Conservation (phyloP, 2,797 vertebrate species). For the Octomys mimax region DNA sequence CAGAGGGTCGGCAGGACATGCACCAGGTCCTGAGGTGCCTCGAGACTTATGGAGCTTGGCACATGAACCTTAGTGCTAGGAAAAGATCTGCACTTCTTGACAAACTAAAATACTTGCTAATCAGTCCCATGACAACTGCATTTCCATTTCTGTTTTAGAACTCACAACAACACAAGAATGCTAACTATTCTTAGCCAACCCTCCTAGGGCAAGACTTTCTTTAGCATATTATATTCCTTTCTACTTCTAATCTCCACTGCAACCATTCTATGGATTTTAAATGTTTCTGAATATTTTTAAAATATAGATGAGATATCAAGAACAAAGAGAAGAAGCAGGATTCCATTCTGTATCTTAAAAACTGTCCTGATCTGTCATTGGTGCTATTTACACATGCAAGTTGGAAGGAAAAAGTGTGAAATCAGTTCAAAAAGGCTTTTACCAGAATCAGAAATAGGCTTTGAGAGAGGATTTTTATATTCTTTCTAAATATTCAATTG, state of each 20-base stretch:
- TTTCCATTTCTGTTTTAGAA: constrained; percentile 36
- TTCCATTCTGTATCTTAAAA: background rate
- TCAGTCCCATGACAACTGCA: background rate
- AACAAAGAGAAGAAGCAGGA: background rate
- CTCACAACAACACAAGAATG: background rate
- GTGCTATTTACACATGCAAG: background rate
- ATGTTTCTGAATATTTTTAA: background rate
- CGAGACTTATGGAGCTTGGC: background rate
- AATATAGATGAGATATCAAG: background rate
- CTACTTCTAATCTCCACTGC: background rate
- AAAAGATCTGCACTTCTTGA: background rate
- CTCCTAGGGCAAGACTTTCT: background rate
- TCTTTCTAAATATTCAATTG: background rate
- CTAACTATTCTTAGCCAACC: background rate
- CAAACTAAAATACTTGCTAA: background rate
- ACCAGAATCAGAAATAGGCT: background rate
- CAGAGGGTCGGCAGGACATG: accelerated
- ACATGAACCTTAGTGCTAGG: background rate
- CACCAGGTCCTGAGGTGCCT: background rate
- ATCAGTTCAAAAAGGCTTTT: constrained; percentile 24
- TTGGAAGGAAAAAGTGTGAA: background rate
- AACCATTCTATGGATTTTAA: background rate
- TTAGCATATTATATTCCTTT: background rate
- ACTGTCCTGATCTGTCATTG: background rate
- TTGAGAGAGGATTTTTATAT: background rate